These are phyloP conservation scores for Heliconius himera DNA, from an alignment of 1,140 invertebrate species.

Conservation along the genomic window DNA sequence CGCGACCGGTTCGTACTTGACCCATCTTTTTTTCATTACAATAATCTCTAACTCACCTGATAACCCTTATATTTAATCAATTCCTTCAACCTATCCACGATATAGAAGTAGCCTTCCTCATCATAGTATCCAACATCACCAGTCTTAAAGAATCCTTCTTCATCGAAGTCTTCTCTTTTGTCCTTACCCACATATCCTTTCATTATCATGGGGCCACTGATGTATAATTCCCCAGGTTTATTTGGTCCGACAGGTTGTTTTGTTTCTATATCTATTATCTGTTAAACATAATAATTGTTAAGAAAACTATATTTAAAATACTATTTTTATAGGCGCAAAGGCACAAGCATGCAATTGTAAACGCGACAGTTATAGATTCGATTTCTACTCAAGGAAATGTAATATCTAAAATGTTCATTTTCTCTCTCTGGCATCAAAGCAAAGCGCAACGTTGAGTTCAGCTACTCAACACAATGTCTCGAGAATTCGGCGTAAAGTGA, in stretches of 20 bases:
- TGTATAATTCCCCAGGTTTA: slow-evolving; percentile 85
- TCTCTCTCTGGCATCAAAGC: too few species aligned
- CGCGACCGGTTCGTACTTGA: too few species aligned
- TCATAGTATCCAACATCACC: slow-evolving; percentile 90
- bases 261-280: slow-evolving; percentile 66
- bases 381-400: too few species aligned
- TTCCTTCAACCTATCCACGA: slow-evolving; percentile 90
- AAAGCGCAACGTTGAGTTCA: too few species aligned
- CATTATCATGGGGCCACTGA: slow-evolving; percentile 85
- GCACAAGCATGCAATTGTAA: too few species aligned
- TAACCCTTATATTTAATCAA: slow-evolving; percentile 90
- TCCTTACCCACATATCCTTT: slow-evolving; percentile 85
- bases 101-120: slow-evolving; percentile 84
- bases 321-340: too few species aligned
- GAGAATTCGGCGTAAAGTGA: too few species aligned
- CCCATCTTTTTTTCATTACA: too few species aligned
- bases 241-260: slow-evolving; percentile 83
- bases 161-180: slow-evolving; percentile 85
- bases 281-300: neutral
- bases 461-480: too few species aligned
- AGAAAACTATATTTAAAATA: neutral
- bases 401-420: too few species aligned
- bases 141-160: slow-evolving; percentile 89
- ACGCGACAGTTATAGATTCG: too few species aligned
- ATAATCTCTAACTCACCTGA: slow-evolving; percentile 80